Conservation (phyloP, 2,888 invertebrate species). For the Calameuta filiformis region DNA sequence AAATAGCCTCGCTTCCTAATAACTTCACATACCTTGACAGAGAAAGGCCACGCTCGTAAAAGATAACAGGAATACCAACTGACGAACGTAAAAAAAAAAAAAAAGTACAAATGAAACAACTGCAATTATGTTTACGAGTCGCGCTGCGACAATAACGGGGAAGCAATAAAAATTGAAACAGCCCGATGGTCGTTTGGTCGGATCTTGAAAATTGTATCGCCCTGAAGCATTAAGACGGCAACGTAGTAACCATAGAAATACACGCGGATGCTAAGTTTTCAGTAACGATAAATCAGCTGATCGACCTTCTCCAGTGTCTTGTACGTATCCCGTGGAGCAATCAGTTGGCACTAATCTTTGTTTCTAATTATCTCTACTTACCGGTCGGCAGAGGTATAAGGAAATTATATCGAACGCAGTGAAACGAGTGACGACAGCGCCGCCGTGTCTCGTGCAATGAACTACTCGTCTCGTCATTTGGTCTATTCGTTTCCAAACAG, state of each 20-base stretch:
- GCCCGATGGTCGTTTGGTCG: not conserved
- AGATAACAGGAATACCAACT: constrained; percentile 40
- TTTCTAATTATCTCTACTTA: not conserved
- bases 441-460: not conserved
- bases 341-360: not conserved
- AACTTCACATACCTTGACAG: constrained; percentile 48
- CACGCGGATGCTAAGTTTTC: not conserved
- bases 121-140: constrained; percentile 56
- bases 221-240: not conserved
- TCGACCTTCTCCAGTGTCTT: not conserved
- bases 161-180: constrained; percentile 33
- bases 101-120: constrained; percentile 14
- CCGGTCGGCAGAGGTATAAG: not conserved
- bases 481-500: not conserved
- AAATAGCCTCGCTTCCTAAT: constrained; percentile 42
- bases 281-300: not conserved
- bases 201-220: not conserved
- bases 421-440: not conserved
- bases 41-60: constrained; percentile 49
- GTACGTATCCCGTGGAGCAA: not conserved
- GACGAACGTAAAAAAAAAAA: constrained; percentile 19
- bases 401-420: not conserved
- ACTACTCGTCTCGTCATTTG: not conserved
- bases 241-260: not conserved
- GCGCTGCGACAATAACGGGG: constrained; percentile 48